Base-by-base conservation (phyloP, 2,888 invertebrate genomes). In the Melinaea marsaeus region DNA sequence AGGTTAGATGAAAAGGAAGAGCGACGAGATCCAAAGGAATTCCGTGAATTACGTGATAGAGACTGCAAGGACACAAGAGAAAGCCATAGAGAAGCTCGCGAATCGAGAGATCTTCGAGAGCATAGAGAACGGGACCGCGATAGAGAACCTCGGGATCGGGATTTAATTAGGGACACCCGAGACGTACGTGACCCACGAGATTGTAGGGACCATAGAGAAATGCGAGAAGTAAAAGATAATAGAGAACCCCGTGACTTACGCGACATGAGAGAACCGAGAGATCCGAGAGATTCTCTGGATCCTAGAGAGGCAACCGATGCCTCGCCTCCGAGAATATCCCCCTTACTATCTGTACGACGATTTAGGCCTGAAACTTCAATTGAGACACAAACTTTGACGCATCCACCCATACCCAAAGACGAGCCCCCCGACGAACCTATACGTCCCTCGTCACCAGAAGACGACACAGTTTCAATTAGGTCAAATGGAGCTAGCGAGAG, bases 371-470 rank as follows among this genome's bases (percentile, higher is more conserved):
- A 90, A 75, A 80, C 80, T 47, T 75, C 84, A 61, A 72, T 79
- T 57, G 90, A 91, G 67, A 79, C 79, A 54, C 81, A 84, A n/a
- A 83, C 83, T 13, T 78, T 77, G 55, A 84, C 85, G 80, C 91
- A 91, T 81, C 91, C 90, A 71, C 80, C 88, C 80, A 86, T 87
- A 77, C 93, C 86, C 66, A 91, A 91, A 83, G 91, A 91, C 68
- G 91, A 91, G 71, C 91, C 91, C 22, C 91, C 91, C 64, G 91
- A 91, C 77, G 91, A 91, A 72, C 83, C 84, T 9, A 86, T 90
- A 81, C 85, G 92, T 69, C 84, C 92, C 51, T 91, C 91, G 55
- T 92, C 92, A 54, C 92, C 92, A 11, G 93, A 93, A 81, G 93
- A 92, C 70, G 92, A 93, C 73, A 83, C 91, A 58, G 90, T 92